These are phyloP conservation scores for Lypha dubia DNA, from an alignment of 2,888 invertebrate species.

Conservation along the genomic window DNA sequence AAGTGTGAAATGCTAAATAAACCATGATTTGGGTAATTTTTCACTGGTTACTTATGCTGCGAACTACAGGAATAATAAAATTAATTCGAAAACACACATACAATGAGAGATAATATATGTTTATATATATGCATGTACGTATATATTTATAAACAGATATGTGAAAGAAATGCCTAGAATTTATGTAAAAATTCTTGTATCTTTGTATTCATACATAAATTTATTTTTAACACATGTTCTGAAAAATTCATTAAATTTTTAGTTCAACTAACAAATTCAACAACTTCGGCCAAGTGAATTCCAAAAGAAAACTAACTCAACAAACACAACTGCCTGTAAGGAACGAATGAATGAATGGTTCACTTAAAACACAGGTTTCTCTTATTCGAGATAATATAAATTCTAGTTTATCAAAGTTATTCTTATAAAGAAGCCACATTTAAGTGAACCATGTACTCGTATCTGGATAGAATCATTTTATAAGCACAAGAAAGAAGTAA, in stretches of 20 bases:
- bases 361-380: conserved; percentile 4
- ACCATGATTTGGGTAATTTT: too few relatives aligned
- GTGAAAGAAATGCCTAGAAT: conserved; percentile 12
- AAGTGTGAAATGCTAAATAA: too few relatives aligned
- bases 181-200: conserved; percentile 35
- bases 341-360: background rate
- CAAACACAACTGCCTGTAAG: conserved; percentile 19
- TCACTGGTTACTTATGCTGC: background rate
- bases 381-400: background rate
- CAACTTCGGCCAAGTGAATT: conserved; percentile 17
- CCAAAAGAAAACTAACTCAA: conserved; percentile 21
- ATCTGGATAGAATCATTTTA: background rate
- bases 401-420: background rate
- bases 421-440: conserved; percentile 1
- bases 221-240: conserved; percentile 59
- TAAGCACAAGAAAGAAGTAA: conserved; percentile 20
- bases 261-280: conserved; percentile 48
- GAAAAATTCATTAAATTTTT: conserved; percentile 66
- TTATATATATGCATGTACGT: background rate
- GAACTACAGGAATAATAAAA: background rate
- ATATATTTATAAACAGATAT: background rate
- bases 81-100: background rate
- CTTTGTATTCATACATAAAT: conserved; percentile 43
- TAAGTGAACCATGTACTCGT: background rate
- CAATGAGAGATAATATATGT: background rate